Evolutionary conservation across 2,797 vertebrate genomes (phyloP), one percentile per base, ranked within the genome.

Genomic region (Emydoidea blandingii): DNA sequence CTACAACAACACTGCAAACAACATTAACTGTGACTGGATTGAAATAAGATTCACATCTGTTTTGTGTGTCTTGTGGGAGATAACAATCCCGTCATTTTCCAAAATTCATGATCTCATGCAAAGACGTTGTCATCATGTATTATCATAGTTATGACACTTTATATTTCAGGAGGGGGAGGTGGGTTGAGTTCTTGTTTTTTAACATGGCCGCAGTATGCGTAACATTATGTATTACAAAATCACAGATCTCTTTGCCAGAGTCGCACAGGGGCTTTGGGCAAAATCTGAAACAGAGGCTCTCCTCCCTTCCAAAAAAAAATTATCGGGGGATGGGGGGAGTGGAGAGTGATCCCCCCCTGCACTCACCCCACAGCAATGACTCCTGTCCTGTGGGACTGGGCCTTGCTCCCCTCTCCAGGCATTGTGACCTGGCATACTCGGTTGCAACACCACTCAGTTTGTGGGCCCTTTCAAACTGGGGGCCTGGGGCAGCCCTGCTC

Each of bases 121-220:
- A 29, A 8, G 15, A 56, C 14, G 72, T 23, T 41, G 80, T 44
- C 25, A 29, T 27, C 6, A 2, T 3, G 2, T 34, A 50, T 57
- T 47, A 37, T 41, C n/a, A 79, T 0, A 83, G 8, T n/a, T 85
- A 15, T 53, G 76, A 37, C 3, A 18, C 16, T 91, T 81, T 9
- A 81, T 49, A 84, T 16, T 80, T 1, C 53, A 72, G 10, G 31
- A 16, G 5, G 47, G 6, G 12, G 0, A 3, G 34, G 6, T 3
- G 8, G 15, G 56, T 31, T 59, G 12, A 31, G 56, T 27, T 59
- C 31, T 29, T 59, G 29, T 59, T 59, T 65, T 65, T 65, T 18
- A 65, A 65, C 16, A n/a, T 65, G 62, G 34, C 62, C 19, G 74
- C 25, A 16, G 37, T 8, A 5, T 83, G 27, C 0, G 0, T 4